These are phyloP conservation scores for Perognathus longimembris DNA, from an alignment of 2,113 vertebrate species.

Conservation along the genomic window DNA sequence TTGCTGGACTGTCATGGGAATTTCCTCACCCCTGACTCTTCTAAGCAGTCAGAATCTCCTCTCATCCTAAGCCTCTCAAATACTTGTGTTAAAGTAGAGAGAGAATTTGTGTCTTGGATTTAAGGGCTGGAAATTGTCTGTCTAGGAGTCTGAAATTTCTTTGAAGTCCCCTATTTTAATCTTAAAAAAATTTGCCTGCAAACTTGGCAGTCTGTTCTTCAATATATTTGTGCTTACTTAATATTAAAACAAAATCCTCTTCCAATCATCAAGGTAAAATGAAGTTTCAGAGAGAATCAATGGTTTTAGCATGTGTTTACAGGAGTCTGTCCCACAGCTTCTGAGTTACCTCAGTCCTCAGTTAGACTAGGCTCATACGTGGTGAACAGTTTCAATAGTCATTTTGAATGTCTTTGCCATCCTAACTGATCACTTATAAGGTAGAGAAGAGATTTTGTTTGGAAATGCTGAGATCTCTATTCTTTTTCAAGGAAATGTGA, in stretches of 20 bases:
- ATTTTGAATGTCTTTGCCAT: neutral
- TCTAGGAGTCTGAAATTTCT: constrained; percentile 54
- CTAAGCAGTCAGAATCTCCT: neutral
- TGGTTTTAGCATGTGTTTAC: neutral
- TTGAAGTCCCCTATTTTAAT: constrained; percentile 74
- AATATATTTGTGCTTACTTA: constrained; percentile 72
- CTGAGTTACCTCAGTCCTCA: neutral
- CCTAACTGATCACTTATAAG: neutral
- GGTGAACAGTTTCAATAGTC: neutral
- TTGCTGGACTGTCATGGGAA: constrained; percentile 2
- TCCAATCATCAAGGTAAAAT: constrained; percentile 47
- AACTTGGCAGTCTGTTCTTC: constrained; percentile 52
- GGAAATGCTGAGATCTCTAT: neutral
- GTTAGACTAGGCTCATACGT: neutral
- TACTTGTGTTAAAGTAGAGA: neutral
- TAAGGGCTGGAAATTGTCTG: constrained; percentile 12
- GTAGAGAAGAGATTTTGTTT: neutral
- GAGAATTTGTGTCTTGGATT: constrained; percentile 39
- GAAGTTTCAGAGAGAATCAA: constrained; percentile 39
- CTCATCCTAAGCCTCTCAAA: neutral
- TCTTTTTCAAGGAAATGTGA: constrained; percentile 33
- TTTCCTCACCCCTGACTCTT: constrained; percentile 8
- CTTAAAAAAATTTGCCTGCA: constrained; percentile 18
- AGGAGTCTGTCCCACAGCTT: neutral
- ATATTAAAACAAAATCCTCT: constrained; percentile 64